Evolutionary conservation across 2,888 invertebrate genomes (phyloP), one percentile per base, ranked within the genome.

Genomic region (Ophonus ardosiacus): DNA sequence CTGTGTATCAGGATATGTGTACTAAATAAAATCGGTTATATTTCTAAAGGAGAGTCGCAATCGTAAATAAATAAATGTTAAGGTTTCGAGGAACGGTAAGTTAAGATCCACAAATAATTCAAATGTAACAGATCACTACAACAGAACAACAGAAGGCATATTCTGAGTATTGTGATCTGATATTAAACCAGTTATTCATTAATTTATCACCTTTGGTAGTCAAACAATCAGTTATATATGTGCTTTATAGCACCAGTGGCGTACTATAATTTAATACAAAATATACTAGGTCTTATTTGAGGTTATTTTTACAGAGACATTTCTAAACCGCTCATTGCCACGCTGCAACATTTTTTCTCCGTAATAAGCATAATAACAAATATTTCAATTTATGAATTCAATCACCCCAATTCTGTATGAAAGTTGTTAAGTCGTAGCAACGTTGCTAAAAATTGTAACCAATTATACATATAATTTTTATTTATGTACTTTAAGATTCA

Each of bases 111-210:
- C 7, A 68, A 31, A 40, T 24, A 40, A 68, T 68, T 31, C 68
- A 31, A 68, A 68, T 38, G 18, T 18, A 59, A 59, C 18, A 7
- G 15, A 43, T 38, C 0, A 68, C n/a, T 13, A 68, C n/a, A 68
- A 40, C 15, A 43, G 71, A n/a, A 68, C n/a, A 68, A 40, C 15
- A 43, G 71, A n/a, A 74, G 18, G 40, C n/a, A 38, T 68, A 68
- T 68, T 15, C 68, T 38, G n/a, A 68, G 68, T 68, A 74, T 74
- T 74, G 17, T 18, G 40, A 74, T 74, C 71, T 17, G 71, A 74
- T 74, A 43, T 74, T 43, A 43, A 74, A 74, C 40, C 71, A 74
- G 71, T 43, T 40, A 74, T 40, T 74, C 43, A 74, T 74, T 74
- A 74, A 74, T 74, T 74, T 74, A 74, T 74, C 71, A 74, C 71